Conservation (phyloP, 2,888 invertebrate genomes). For the Lottia scabra region DNA sequence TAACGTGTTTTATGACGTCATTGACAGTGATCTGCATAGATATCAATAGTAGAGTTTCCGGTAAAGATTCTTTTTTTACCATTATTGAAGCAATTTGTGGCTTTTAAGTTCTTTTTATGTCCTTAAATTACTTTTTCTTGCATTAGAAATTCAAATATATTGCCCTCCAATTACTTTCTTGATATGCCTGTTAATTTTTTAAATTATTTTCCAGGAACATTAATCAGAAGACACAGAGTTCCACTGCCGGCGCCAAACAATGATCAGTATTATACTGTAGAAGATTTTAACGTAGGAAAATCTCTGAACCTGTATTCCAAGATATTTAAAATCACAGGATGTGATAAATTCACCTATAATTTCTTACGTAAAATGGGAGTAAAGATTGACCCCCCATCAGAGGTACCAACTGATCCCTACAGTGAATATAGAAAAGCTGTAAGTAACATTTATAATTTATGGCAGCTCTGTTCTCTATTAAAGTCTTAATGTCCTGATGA, state of each 20-base stretch:
- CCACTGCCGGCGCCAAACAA: conserved; percentile 80
- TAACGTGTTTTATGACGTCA: too few species aligned
- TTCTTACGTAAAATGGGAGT: conserved; percentile 89
- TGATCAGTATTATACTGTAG: conserved; percentile 83
- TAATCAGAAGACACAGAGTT: conserved; percentile 85
- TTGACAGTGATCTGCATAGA: too few species aligned
- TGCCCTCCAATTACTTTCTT: too few species aligned
- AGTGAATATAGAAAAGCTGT: conserved; percentile 59
- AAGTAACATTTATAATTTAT: conserved; percentile 30
- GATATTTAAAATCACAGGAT: conserved; percentile 83
- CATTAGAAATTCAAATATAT: too few species aligned
- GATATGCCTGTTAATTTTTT: too few species aligned
- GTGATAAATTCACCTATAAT: conserved; percentile 87
- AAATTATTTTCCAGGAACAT: conserved; percentile 74
- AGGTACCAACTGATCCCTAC: conserved; percentile 65
- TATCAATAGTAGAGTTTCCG: too few species aligned
- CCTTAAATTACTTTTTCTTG: too few species aligned
- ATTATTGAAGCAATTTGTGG: too few species aligned
- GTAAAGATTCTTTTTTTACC: too few species aligned
- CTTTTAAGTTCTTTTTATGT: too few species aligned
- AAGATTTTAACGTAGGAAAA: conserved; percentile 87
- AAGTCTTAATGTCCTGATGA: too few species aligned
- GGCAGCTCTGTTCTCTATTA: too few species aligned
- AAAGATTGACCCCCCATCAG: conserved; percentile 72
- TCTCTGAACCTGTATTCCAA: conserved; percentile 84